Conservation (phyloP, 2,797 vertebrate species). For the Masticophis lateralis region DNA sequence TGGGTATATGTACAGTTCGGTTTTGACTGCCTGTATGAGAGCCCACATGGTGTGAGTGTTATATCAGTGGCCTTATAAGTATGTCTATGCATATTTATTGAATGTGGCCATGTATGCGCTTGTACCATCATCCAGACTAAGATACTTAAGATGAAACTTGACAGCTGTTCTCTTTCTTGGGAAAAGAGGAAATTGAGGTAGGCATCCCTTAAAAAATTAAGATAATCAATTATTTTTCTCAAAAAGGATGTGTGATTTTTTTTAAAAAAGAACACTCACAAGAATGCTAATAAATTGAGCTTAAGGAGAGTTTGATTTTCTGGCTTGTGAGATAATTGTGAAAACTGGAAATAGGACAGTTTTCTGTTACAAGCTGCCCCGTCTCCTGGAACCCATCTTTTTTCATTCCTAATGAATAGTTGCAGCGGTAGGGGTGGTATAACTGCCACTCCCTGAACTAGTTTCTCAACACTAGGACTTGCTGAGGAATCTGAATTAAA, state of each 20-base stretch:
- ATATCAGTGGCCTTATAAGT: not conserved
- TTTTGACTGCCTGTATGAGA: not conserved
- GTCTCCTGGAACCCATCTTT: not conserved
- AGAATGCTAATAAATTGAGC: not conserved
- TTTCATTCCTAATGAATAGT: not conserved
- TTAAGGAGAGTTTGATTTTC: not conserved
- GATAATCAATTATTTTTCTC: conserved; percentile 3
- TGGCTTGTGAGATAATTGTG: conserved; percentile 1
- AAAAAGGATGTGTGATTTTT: not conserved
- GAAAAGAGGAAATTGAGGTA: not conserved
- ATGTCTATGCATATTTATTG: not conserved
- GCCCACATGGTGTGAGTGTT: not conserved
- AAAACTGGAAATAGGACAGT: not conserved
- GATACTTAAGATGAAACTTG: not conserved
- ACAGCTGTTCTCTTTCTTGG: not conserved
- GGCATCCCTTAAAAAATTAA: not conserved
- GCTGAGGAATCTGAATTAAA: not conserved
- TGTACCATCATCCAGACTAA: not conserved
- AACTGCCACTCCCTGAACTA: not conserved
- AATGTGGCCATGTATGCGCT: not conserved
- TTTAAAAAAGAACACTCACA: not conserved
- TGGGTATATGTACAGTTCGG: not conserved
- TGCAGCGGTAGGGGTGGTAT: not conserved
- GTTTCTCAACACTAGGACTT: not conserved
- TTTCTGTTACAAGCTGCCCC: not conserved